A percentile compares a stretch with the other conserved stretches of the same genome.
Evolutionary conservation across 2,797 vertebrate species (phyloP).

Genomic region (Neosalanx taihuensis): DNA sequence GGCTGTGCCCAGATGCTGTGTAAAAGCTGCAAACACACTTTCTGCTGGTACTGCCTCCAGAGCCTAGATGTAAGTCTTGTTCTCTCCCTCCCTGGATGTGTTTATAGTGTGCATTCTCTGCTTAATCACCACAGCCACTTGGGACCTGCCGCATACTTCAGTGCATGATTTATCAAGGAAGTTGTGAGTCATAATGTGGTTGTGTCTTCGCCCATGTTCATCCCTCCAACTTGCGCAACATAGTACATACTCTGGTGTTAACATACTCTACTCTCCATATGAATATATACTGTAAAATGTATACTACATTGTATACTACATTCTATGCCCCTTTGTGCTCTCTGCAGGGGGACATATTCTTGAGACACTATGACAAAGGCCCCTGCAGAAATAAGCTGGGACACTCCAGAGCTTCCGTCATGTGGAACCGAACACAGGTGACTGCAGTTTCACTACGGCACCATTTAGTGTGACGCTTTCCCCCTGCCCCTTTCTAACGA

Average conservation of each 20-base stretch:
- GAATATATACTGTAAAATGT: too few relatives aligned
- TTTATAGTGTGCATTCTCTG: background rate
- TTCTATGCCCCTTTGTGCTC: conserved; percentile 1
- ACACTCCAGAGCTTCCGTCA: conserved; percentile 93
- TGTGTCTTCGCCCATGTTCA: background rate
- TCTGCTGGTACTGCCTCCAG: conserved; percentile 98
- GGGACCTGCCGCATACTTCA: too few relatives aligned
- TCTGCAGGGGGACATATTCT: conserved; percentile 93
- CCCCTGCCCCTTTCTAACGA: background rate
- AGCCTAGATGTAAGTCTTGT: conserved; percentile 86
- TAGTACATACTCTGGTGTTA: background rate
- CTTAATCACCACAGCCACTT: background rate
- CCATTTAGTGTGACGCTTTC: background rate
- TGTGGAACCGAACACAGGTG: conserved; percentile 99
- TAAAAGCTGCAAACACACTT: conserved; percentile 96
- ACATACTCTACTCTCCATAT: too few relatives aligned
- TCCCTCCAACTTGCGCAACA: background rate
- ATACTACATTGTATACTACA: background rate
- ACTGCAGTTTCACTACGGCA: background rate
- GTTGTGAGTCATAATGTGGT: too few relatives aligned
- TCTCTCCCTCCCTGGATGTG: background rate
- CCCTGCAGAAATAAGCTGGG: conserved; percentile 96
- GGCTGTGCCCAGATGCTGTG: conserved; percentile 99
- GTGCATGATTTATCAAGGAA: too few relatives aligned
- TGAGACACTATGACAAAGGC: conserved; percentile 95